phyloP scores from a whole-genome alignment of 2,113 vertebrate species.

The Vimba vimba region DNA sequence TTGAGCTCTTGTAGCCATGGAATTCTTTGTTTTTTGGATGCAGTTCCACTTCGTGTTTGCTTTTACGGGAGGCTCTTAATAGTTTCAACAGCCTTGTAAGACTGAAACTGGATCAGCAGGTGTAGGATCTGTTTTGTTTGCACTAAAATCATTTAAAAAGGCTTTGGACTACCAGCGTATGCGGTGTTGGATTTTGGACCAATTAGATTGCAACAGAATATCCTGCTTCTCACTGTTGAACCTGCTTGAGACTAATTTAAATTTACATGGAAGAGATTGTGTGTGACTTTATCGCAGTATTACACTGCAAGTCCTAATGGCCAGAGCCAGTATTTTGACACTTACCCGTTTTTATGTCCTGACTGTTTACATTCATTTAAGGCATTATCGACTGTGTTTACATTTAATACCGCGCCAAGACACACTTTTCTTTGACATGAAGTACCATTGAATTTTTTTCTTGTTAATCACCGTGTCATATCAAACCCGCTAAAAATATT shows the following conservation, averaged over 20 bases:
- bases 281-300: background rate
- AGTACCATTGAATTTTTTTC: background rate
- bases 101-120: constrained; percentile 46
- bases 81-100: constrained; percentile 14
- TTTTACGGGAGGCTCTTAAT: constrained; percentile 11
- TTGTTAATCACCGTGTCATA: background rate
- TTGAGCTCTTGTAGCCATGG: constrained; percentile 18
- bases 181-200: background rate
- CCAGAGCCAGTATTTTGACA: constrained; percentile 15
- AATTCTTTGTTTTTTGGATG: constrained; percentile 11
- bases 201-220: background rate
- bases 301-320: background rate
- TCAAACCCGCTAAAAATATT: background rate
- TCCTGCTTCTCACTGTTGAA: background rate
- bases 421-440: background rate
- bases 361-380: background rate
- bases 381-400: background rate
- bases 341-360: background rate
- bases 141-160: background rate
- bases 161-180: background rate
- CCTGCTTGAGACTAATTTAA: background rate
- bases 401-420: background rate
- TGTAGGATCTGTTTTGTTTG: constrained; percentile 20
- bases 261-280: background rate
- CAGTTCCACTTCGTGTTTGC: background rate